These are phyloP conservation scores for Drosophila guanche DNA, from an alignment of 1,140 invertebrate genomes.

Conservation along the genomic window DNA sequence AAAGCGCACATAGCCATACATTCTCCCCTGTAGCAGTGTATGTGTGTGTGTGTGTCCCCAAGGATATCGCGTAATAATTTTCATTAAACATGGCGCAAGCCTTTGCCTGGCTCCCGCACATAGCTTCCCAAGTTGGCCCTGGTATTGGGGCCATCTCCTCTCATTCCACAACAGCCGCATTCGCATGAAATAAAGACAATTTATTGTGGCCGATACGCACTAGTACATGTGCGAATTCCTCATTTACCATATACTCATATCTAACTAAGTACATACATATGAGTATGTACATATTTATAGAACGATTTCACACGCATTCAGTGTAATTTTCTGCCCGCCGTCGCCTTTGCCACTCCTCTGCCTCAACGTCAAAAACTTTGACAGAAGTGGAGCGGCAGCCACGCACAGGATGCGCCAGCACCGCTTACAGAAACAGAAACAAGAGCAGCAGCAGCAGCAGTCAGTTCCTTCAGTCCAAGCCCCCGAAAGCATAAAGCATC, in stretches of 20 bases:
- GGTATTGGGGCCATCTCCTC: constrained; percentile 2
- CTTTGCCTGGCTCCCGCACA: constrained; percentile 29
- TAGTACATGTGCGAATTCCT: constrained; percentile 18
- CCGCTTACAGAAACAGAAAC: constrained; percentile 8
- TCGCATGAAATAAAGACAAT: constrained; percentile 73
- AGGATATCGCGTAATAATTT: constrained; percentile 76
- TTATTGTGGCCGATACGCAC: constrained; percentile 72
- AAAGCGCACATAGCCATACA: constrained; percentile 68
- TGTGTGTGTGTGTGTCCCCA: constrained; percentile 45
- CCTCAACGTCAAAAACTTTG: constrained; percentile 72
- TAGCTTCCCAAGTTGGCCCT: too few relatives aligned
- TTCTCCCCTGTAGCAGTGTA: constrained; percentile 26
- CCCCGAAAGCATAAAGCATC: constrained; percentile 29
- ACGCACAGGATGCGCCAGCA: constrained; percentile 50
- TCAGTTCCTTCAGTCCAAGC: constrained; percentile 23
- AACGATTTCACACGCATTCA: constrained; percentile 54
- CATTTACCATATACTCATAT: constrained; percentile 16
- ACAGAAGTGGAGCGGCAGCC: constrained; percentile 70
- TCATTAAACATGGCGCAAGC: constrained; percentile 71
- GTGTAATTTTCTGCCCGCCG: constrained; percentile 37
- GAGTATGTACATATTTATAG: constrained; percentile 13
- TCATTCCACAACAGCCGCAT: constrained; percentile 38
- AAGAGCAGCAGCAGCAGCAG: constrained; percentile 18
- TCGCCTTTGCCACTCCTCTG: constrained; percentile 23
- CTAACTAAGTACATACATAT: constrained; percentile 31